Evolutionary conservation across 2,797 vertebrate genomes (phyloP).

Genomic region (Dromococcyx pavoninus): DNA sequence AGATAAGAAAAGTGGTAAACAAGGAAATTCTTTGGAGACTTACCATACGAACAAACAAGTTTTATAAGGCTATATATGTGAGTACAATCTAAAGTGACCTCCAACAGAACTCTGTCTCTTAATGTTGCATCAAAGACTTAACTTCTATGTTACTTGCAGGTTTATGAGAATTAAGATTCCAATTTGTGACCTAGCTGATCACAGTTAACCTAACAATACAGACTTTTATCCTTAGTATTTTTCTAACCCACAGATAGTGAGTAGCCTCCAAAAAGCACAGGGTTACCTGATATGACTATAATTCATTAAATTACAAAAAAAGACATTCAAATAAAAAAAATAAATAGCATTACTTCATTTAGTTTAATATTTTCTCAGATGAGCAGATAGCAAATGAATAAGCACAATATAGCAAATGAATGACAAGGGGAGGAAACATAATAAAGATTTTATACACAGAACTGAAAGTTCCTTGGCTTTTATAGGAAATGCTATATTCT

Average conservation of each 20-base stretch:
- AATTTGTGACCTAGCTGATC: background rate
- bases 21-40: background rate
- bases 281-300: background rate
- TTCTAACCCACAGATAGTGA: background rate
- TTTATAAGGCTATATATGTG: background rate
- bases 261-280: background rate
- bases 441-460: background rate
- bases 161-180: background rate
- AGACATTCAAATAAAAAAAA: background rate
- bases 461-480: background rate
- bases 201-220: background rate
- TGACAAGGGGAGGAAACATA: background rate
- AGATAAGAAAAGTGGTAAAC: background rate
- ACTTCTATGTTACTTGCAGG: background rate
- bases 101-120: background rate
- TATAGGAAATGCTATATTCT: fast-evolving
- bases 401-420: background rate
- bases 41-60: background rate
- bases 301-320: background rate
- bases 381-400: background rate
- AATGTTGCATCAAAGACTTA: background rate
- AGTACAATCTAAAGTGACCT: background rate
- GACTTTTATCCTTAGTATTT: background rate
- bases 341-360: background rate
- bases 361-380: background rate